Evolutionary conservation across 2,797 vertebrate species (phyloP).

Genomic region (Melanotaenia parkinsoni): DNA sequence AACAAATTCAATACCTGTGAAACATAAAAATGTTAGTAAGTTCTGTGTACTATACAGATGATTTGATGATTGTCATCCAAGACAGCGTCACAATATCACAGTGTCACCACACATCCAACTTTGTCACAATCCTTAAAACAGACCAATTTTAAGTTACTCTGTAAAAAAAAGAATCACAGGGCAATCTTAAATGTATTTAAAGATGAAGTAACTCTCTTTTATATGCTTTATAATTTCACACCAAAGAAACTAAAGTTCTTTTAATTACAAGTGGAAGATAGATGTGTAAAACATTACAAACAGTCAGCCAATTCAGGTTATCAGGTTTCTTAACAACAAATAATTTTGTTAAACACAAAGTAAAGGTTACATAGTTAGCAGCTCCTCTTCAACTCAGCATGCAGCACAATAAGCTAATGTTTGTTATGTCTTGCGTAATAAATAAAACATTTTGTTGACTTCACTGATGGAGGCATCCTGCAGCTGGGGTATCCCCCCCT

Average conservation of each 20-base stretch:
- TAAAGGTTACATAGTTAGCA: background rate
- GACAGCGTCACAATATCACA: background rate
- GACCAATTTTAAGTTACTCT: background rate
- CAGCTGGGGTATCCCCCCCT: constrained; percentile 87
- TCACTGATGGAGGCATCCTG: constrained; percentile 90
- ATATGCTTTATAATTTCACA: background rate
- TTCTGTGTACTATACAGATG: background rate
- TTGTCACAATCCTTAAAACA: background rate
- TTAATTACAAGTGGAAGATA: background rate
- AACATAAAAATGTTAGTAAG: background rate
- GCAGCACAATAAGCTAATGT: background rate
- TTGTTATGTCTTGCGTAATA: constrained; percentile 65
- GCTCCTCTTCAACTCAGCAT: background rate
- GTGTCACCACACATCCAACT: background rate
- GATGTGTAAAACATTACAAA: background rate
- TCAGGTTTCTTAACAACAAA: constrained; percentile 16
- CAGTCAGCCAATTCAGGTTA: background rate
- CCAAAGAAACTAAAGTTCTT: background rate
- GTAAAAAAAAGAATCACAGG: background rate
- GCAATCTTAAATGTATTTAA: background rate
- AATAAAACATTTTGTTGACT: constrained; percentile 90
- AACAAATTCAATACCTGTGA: background rate
- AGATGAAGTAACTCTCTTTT: background rate
- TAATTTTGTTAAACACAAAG: constrained; percentile 9
- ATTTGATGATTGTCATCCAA: background rate